Evolutionary conservation across 2,113 vertebrate species (phyloP).

Genomic region (Callithrix jacchus): DNA sequence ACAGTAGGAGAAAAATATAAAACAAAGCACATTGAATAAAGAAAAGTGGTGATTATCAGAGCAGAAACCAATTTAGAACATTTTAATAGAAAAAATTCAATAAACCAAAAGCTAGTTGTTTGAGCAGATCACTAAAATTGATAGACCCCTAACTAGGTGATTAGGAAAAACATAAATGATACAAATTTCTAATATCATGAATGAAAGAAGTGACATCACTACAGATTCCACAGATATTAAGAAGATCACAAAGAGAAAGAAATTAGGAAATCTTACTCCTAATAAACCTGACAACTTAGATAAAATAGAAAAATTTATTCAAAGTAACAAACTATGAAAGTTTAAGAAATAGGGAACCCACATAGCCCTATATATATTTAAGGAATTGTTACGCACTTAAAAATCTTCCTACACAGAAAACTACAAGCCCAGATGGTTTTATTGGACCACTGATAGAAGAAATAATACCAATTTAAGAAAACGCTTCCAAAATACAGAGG

Average conservation of each 20-base stretch:
- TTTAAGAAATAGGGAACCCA: background rate
- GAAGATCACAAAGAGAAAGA: background rate
- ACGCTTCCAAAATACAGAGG: background rate
- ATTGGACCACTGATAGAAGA: background rate
- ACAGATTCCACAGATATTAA: background rate
- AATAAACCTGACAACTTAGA: background rate
- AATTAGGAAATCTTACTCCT: background rate
- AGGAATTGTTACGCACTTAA: background rate
- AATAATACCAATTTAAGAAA: background rate
- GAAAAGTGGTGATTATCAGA: background rate
- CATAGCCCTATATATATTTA: background rate
- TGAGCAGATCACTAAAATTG: background rate
- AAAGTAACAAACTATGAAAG: background rate
- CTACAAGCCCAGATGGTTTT: background rate
- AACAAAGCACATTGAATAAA: background rate
- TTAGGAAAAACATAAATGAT: background rate
- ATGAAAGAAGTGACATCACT: background rate
- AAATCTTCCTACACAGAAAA: background rate
- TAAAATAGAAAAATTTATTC: background rate
- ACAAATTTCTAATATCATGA: background rate
- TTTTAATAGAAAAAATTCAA: background rate
- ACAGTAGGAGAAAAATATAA: background rate
- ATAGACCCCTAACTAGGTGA: background rate
- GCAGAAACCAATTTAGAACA: background rate
- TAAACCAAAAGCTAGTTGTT: background rate